Conservation (phyloP, 1,140 invertebrate genomes). For the Dermatophagoides farinae region DNA sequence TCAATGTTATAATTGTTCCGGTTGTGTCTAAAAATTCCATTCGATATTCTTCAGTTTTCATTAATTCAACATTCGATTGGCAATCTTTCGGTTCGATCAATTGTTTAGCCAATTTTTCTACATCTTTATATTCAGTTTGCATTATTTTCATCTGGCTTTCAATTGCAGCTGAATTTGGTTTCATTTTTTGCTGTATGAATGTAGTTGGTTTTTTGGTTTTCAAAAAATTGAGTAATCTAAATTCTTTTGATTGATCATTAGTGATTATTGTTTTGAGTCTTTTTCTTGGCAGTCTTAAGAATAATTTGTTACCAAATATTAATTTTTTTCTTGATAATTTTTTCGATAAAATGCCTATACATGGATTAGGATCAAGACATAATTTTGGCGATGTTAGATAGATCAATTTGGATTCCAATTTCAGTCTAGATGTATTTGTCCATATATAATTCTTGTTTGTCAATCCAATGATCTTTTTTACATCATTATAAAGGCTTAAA, state of each 20-base stretch:
- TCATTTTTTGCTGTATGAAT: neutral
- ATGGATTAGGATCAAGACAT: constrained; percentile 62
- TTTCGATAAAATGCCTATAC: constrained; percentile 43
- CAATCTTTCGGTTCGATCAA: neutral
- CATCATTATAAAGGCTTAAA: constrained; percentile 53
- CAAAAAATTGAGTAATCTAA: constrained; percentile 13
- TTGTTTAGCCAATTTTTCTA: constrained; percentile 10
- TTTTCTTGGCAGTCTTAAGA: constrained; percentile 9
- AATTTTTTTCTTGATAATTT: neutral
- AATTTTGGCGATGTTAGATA: constrained; percentile 59
- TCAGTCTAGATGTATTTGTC: constrained; percentile 51
- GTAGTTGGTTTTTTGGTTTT: neutral
- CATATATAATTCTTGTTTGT: constrained; percentile 39
- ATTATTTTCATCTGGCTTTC: neutral
- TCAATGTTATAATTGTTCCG: neutral
- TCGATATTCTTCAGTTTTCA: constrained; percentile 13
- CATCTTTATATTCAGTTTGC: neutral
- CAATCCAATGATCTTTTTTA: constrained; percentile 35
- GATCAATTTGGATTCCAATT: constrained; percentile 49
- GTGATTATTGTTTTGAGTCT: neutral
- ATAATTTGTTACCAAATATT: constrained; percentile 1
- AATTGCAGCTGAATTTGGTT: neutral
- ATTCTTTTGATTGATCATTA: neutral
- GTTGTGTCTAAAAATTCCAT: constrained; percentile 10
- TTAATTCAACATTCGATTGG: neutral